phyloP scores from a whole-genome alignment of 1,140 invertebrate species.

The Temnothorax nylanderi region DNA sequence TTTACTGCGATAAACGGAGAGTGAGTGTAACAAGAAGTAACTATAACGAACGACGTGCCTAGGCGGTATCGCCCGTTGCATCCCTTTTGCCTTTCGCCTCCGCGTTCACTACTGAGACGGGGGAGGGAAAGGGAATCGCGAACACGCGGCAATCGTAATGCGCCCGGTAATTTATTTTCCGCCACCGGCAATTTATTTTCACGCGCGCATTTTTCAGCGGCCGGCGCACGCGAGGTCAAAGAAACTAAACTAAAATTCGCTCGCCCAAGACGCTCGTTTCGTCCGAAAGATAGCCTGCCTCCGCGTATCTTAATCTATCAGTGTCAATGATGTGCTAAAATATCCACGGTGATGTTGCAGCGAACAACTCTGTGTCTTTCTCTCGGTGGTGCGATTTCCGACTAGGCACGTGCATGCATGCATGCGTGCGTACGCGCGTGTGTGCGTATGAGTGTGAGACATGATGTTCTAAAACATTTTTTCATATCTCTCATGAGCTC shows the following conservation, averaged over 20 bases:
- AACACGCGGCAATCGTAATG: slow-evolving; percentile 45
- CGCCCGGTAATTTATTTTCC: slow-evolving; percentile 45
- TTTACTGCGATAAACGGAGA: slow-evolving; percentile 49
- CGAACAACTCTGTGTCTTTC: not conserved
- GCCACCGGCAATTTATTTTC: slow-evolving; percentile 47
- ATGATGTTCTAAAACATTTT: slow-evolving; percentile 35
- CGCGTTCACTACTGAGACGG: not conserved
- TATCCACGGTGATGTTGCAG: slow-evolving; percentile 10
- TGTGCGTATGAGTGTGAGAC: no score
- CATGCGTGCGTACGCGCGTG: not conserved
- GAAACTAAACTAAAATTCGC: slow-evolving; percentile 40
- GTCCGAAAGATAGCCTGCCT: not conserved
- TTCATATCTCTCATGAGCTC: slow-evolving; percentile 28
- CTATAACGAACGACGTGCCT: slow-evolving; percentile 52
- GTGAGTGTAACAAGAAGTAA: slow-evolving; percentile 49
- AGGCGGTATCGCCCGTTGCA: slow-evolving; percentile 41
- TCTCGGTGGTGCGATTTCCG: not conserved
- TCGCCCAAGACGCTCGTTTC: slow-evolving; percentile 16
- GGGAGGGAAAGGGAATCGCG: not conserved
- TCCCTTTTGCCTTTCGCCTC: not conserved
- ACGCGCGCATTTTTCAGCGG: slow-evolving; percentile 48
- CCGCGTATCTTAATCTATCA: slow-evolving; percentile 41
- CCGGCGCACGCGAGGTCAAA: slow-evolving; percentile 29
- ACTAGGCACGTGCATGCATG: no score
- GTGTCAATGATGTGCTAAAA: slow-evolving; percentile 22